Evolutionary conservation across 2,888 invertebrate genomes (phyloP).

Genomic region (Amiota communis): DNA sequence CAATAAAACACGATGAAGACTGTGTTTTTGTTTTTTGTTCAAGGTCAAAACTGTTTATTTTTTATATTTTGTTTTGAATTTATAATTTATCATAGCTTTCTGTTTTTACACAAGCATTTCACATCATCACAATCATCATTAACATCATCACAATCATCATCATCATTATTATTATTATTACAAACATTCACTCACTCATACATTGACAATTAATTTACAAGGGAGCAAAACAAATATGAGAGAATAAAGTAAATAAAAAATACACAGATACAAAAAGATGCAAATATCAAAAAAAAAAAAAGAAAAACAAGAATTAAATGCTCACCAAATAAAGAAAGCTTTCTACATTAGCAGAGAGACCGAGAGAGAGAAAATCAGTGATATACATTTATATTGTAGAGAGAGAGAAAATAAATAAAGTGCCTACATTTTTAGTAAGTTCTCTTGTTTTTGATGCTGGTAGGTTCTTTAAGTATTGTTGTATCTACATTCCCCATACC

Average conservation of each 20-base stretch:
- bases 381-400: too few species aligned
- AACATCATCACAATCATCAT: too few species aligned
- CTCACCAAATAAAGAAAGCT: too few species aligned
- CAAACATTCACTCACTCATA: conserved; percentile 7
- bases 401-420: too few species aligned
- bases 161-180: too few species aligned
- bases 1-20: background rate
- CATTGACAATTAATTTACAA: conserved; percentile 18
- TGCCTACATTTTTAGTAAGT: too few species aligned
- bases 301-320: background rate
- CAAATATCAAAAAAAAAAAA: background rate
- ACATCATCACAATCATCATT: background rate
- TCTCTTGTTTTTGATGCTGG: too few species aligned
- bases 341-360: too few species aligned
- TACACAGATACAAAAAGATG: background rate
- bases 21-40: conserved; percentile 44
- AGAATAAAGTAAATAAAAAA: conserved; percentile 21
- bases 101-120: conserved; percentile 37
- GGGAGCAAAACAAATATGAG: conserved; percentile 54
- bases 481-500: too few species aligned
- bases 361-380: too few species aligned
- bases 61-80: conserved; percentile 72
- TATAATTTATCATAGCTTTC: conserved; percentile 66
- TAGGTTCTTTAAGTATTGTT: too few species aligned
- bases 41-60: conserved; percentile 73